These are phyloP conservation scores for Pentamera pediparva DNA, from an alignment of 53 echinoderm and acorn worm species.

Conservation along the genomic window DNA sequence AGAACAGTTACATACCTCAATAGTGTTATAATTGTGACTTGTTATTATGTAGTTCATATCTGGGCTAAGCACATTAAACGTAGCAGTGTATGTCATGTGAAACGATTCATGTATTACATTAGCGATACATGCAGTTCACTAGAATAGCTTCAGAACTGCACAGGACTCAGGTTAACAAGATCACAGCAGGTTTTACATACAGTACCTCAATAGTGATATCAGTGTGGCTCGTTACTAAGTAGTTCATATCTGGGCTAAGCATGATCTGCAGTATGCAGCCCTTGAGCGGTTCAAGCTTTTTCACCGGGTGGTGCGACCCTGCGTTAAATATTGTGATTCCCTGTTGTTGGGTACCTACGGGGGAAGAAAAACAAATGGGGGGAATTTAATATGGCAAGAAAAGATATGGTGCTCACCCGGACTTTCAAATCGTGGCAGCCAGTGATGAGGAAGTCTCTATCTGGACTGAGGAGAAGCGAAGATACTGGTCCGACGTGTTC, in stretches of 20 bases:
- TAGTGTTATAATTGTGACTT: too few species aligned
- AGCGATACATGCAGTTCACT: too few species aligned
- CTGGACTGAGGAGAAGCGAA: conserved; percentile 33
- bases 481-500: conserved; percentile 58
- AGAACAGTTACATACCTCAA: too few species aligned
- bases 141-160: too few species aligned
- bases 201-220: conserved; percentile 96
- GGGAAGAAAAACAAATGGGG: not conserved
- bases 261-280: conserved; percentile 68
- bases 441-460: not conserved
- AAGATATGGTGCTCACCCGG: conserved; percentile 38
- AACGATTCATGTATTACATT: too few species aligned
- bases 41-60: too few species aligned
- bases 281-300: conserved; percentile 68
- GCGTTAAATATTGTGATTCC: conserved; percentile 81
- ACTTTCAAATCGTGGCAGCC: conserved; percentile 40
- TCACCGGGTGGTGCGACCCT: conserved; percentile 58
- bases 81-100: too few species aligned
- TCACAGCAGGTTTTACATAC: too few species aligned
- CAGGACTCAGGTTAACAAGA: too few species aligned
- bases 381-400: not conserved
- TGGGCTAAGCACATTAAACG: too few species aligned
- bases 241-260: conserved; percentile 72
- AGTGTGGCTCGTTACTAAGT: conserved; percentile 67
- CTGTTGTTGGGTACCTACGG: conserved; percentile 74